These are phyloP conservation scores for Hesperia comma DNA, from an alignment of 2,888 invertebrate genomes.

Conservation along the genomic window DNA sequence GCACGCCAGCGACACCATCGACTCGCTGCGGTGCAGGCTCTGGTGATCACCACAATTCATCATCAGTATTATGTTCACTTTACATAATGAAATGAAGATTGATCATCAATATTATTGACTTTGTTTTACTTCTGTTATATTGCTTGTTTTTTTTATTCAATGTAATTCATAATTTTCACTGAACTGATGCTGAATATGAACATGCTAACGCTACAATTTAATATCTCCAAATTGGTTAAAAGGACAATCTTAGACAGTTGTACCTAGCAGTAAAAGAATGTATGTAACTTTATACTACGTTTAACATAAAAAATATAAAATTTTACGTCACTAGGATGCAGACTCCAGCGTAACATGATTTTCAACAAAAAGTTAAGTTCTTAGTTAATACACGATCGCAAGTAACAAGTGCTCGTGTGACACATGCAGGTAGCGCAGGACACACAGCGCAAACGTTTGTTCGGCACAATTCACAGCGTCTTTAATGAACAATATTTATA, in stretches of 20 bases:
- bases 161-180: background rate
- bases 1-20: constrained; percentile 94
- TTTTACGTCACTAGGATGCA: constrained; percentile 61
- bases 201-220: too few species aligned
- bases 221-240: background rate
- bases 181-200: too few species aligned
- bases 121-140: background rate
- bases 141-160: background rate
- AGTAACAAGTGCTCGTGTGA: constrained; percentile 23
- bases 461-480: constrained; percentile 60
- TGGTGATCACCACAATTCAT: constrained; percentile 62
- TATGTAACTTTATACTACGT: too few species aligned
- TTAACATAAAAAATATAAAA: background rate
- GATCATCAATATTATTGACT: background rate
- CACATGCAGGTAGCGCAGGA: constrained; percentile 38
- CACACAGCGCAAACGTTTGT: constrained; percentile 57
- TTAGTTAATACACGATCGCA: background rate
- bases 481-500: constrained; percentile 72
- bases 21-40: constrained; percentile 95
- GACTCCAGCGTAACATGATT: constrained; percentile 65
- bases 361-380: background rate
- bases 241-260: too few species aligned
- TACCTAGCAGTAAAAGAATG: too few species aligned
- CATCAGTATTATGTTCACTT: background rate
- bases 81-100: too few species aligned